Evolutionary conservation across 2,888 invertebrate genomes (phyloP), one percentile per base, ranked within the genome.

Genomic region (Anarsia innoxiella): DNA sequence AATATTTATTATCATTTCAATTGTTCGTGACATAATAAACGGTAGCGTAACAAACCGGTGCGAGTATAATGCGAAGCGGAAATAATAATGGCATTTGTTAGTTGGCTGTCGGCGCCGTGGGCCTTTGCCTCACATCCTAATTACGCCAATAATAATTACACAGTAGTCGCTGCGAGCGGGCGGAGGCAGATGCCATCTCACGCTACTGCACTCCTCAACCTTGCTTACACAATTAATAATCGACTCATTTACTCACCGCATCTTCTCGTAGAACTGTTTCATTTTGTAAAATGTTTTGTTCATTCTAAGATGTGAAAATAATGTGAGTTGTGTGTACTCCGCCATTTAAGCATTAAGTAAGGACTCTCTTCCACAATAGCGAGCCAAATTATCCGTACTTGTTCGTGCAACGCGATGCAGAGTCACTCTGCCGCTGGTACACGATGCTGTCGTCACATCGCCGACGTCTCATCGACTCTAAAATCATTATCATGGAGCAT

Each of bases 141-240:
- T 83, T 83, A 80, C 74, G 75, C 73, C 75, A 73, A 76, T 80
- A 78, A 79, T 82, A 78, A 83, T 82, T 80, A 69, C 71, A 69
- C 70, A 66, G 72, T 68, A 73, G 73, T 67, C 70, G 60, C 54
- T n/a, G n/a, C n/a, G n/a, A n/a, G 66, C 75, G 76, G 78, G 74
- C 70, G 59, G 36, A 49, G 39, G 49, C 33, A 30, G 29, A 53
- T 42, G 47, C n/a, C n/a, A n/a, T n/a, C n/a, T n/a, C n/a, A n/a
- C n/a, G n/a, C n/a, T n/a, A n/a, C n/a, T n/a, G n/a, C n/a, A n/a
- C n/a, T n/a, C n/a, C n/a, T n/a, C n/a, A n/a, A n/a, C n/a, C n/a
- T n/a, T n/a, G n/a, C n/a, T n/a, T n/a, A n/a, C n/a, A n/a, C n/a
- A n/a, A n/a, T n/a, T n/a, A n/a, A n/a, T n/a, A n/a, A n/a, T n/a